Evolutionary conservation across 2,888 invertebrate species (phyloP).

Genomic region (Polietes domitor): DNA sequence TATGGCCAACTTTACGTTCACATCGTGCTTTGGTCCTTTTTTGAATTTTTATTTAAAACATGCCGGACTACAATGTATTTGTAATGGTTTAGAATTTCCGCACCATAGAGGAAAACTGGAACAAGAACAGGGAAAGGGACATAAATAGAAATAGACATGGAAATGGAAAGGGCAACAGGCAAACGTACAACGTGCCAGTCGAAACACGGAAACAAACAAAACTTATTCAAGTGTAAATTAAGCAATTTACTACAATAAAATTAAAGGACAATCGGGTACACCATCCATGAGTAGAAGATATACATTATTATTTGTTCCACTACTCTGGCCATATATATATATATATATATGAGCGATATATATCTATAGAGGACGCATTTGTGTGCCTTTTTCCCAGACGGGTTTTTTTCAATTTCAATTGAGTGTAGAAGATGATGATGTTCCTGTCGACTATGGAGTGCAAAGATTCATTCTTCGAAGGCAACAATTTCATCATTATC

Average conservation of each 20-base stretch:
- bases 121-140: background rate
- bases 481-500: too few relatives aligned
- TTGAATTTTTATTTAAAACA: background rate
- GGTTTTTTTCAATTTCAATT: slow-evolving; percentile 16
- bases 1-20: background rate
- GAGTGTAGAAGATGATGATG: slow-evolving; percentile 11
- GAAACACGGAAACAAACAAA: slow-evolving; percentile 40
- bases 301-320: background rate
- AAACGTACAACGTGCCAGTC: background rate
- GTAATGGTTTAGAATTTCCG: background rate
- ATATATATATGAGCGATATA: too few relatives aligned
- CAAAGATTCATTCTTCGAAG: too few relatives aligned
- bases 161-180: slow-evolving; percentile 5
- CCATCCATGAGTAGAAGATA: background rate
- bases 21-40: background rate
- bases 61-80: background rate
- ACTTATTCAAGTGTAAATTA: slow-evolving; percentile 54
- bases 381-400: background rate
- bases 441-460: background rate
- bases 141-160: background rate
- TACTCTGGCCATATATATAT: background rate
- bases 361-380: background rate
- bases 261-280: slow-evolving; percentile 43
- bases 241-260: slow-evolving; percentile 61
- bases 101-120: background rate